Base-by-base conservation (phyloP, 1,140 invertebrate genomes). In the Augochlora pura region DNA sequence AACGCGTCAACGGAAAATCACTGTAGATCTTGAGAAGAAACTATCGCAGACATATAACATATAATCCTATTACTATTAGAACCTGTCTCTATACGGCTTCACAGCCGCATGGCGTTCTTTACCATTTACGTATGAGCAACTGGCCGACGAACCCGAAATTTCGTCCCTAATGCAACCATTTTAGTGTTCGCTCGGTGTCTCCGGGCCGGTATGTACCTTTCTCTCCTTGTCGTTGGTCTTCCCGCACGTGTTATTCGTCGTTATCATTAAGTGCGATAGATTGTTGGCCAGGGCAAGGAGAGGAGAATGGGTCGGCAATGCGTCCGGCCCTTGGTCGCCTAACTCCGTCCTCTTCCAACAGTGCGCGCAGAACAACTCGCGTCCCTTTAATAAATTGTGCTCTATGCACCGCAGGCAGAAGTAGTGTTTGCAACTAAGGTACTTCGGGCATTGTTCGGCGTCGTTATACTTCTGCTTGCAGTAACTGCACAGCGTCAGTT, bases 341-440 rank as follows among this genome's bases (percentile, higher is more conserved):
- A 96, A 87, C 70, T 95, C 94, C 46, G 94, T 95, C 60, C 93
- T 93, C 88, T 96, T 96, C 94, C 95, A 96, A 87, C 95, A 96
- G 86, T 96, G 94, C 23, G 94, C 93, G 85, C 96, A 96, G 85
- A 94, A 94, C 65, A 96, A 91, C 82, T 95, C 95, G 65, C 94
- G 93, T 49, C 94, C 95, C 85, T 94, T 95, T 70, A 94, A 93
- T 83, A 96, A 92, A 82, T 94, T 94, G 74, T 94, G 94, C 73
- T 95, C 94, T 86, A 96, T 94, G 90, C 96, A 97, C 75, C 95
- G 94, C 81, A 96, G 93, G 87, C 96, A 97, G 90, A 96, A 96
- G 88, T 95, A 95, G 89, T 97, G 96, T 88, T 95, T 96, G 93
- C 96, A 97, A 63, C 94, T 94, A 68, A 97, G 93, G 89, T 96